These are phyloP conservation scores for Tetragonisca angustula DNA, from an alignment of 2,888 invertebrate species.

Conservation along the genomic window DNA sequence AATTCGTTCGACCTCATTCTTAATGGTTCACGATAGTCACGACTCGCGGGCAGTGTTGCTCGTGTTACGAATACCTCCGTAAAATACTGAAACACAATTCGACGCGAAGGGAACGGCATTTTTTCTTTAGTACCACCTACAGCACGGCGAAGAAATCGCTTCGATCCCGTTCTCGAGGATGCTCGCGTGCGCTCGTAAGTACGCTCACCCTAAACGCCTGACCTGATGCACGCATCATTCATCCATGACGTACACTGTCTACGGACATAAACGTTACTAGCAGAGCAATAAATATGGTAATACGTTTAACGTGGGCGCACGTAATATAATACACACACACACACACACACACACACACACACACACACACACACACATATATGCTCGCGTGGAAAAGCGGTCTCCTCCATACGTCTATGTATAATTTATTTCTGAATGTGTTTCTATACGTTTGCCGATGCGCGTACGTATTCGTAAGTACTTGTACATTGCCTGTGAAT, in stretches of 20 bases:
- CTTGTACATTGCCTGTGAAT: background rate
- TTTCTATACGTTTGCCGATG: background rate
- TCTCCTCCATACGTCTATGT: too few species aligned
- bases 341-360: too few species aligned
- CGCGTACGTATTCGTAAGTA: background rate
- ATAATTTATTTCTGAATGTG: background rate
- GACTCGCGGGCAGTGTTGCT: background rate
- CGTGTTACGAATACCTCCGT: background rate
- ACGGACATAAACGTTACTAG: constrained; percentile 57
- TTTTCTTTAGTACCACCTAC: background rate
- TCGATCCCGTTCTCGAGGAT: background rate
- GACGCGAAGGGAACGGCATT: background rate
- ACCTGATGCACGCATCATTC: constrained; percentile 63
- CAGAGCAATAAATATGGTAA: constrained; percentile 73
- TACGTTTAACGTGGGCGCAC: constrained; percentile 66
- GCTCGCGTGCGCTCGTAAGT: constrained; percentile 49
- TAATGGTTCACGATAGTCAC: background rate
- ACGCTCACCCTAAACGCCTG: constrained; percentile 58
- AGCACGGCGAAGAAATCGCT: background rate
- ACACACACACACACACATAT: too few species aligned
- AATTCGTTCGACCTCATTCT: constrained; percentile 8
- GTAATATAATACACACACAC: constrained; percentile 37
- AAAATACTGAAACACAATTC: background rate
- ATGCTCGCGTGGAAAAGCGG: background rate
- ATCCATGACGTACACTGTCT: constrained; percentile 61